Conservation (phyloP, 1,140 invertebrate species). For the Araneus ventricosus region DNA sequence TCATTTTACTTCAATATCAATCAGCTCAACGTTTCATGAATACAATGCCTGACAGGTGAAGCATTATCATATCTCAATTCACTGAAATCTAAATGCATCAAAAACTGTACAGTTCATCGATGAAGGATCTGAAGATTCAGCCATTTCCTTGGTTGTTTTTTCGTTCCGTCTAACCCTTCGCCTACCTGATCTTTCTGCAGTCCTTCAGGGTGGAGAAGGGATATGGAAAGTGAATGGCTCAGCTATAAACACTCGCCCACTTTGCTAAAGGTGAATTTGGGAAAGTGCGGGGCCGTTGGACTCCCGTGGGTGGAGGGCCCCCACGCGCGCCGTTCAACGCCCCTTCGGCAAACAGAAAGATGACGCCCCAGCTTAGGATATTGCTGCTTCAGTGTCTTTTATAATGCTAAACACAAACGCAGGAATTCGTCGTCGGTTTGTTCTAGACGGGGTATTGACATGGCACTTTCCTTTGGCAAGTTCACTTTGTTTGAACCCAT, state of each 20-base stretch:
- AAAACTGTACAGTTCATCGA: no score
- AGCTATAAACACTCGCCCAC: background rate
- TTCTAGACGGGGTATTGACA: background rate
- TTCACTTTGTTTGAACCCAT: no score
- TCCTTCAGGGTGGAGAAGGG: background rate
- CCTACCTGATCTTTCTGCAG: background rate
- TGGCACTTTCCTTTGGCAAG: no score
- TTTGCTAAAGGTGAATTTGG: background rate
- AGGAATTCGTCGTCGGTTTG: background rate
- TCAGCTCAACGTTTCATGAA: no score
- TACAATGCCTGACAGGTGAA: background rate
- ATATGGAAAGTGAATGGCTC: conserved; percentile 7
- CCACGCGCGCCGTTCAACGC: background rate
- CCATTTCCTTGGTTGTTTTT: background rate
- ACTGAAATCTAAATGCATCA: background rate
- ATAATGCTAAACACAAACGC: background rate
- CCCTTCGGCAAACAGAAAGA: background rate
- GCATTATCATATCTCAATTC: background rate
- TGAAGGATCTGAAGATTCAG: background rate
- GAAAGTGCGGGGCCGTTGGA: background rate
- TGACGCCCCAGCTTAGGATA: background rate
- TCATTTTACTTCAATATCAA: no score
- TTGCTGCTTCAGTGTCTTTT: background rate
- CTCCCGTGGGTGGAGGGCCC: background rate
- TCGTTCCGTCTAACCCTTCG: background rate